These are phyloP conservation scores for Branchipolynoe longqiensis DNA, from an alignment of 2,888 invertebrate genomes.

Conservation along the genomic window DNA sequence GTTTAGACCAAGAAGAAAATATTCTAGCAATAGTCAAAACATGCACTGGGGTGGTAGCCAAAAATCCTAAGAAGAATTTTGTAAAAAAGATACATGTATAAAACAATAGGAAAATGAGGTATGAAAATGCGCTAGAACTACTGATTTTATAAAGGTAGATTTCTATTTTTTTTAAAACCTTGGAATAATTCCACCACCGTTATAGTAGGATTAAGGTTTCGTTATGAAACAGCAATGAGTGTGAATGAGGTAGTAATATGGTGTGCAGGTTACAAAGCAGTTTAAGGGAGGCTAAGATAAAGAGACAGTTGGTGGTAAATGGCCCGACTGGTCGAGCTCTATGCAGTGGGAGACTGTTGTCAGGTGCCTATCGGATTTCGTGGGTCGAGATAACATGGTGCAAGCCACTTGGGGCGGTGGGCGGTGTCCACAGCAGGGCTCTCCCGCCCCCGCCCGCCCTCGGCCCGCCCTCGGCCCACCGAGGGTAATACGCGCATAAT, in stretches of 20 bases:
- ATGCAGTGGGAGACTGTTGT: not conserved
- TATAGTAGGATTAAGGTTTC: no score
- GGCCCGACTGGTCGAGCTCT: not conserved
- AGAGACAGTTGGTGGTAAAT: not conserved
- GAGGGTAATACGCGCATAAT: no score
- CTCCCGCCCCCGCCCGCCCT: no score
- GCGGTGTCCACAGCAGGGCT: not conserved
- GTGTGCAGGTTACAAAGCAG: slow-evolving; percentile 7
- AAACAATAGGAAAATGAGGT: not conserved
- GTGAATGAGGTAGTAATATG: no score
- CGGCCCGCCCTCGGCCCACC: no score
- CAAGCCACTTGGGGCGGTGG: slow-evolving; percentile 6
- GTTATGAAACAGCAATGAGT: no score
- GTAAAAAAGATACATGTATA: not conserved
- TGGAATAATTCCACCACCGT: slow-evolving; percentile 1
- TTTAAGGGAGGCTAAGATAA: not conserved
- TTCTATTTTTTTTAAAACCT: not conserved
- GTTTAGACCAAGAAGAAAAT: not conserved
- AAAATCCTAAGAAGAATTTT: slow-evolving; percentile 1
- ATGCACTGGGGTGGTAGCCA: slow-evolving; percentile 28
- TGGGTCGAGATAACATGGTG: slow-evolving; percentile 54
- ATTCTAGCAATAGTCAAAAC: slow-evolving; percentile 38
- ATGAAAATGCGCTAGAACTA: slow-evolving; percentile 20
- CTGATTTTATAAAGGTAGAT: not conserved
- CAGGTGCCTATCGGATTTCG: not conserved